Conservation (phyloP, 2,888 invertebrate species). For the Flexamia atlantica region DNA sequence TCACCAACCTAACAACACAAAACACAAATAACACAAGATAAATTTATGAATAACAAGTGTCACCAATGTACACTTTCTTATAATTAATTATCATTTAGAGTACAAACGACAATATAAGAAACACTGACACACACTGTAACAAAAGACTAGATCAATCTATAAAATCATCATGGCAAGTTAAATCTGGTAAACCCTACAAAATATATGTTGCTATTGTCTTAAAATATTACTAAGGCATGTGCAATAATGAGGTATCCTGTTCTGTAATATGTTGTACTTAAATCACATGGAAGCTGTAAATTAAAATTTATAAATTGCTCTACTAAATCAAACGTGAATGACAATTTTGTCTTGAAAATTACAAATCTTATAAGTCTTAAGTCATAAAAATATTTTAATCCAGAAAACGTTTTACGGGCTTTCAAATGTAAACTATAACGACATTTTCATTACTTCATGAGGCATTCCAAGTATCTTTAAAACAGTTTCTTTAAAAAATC, state of each 20-base stretch:
- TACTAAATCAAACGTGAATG: too few species aligned
- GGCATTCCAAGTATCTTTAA: too few species aligned
- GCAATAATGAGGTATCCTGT: conserved; percentile 38
- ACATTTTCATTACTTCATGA: too few species aligned
- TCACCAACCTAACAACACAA: background rate
- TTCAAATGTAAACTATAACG: too few species aligned
- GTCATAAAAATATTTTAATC: too few species aligned
- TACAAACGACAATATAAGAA: conserved; percentile 12
- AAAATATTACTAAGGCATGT: conserved; percentile 55
- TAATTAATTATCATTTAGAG: background rate
- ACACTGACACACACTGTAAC: conserved; percentile 39
- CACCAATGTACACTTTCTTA: background rate
- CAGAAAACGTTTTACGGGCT: too few species aligned
- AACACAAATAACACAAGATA: background rate
- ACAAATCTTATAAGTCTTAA: too few species aligned
- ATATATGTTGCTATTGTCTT: conserved; percentile 47
- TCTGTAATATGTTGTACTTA: conserved; percentile 23
- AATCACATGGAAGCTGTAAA: conserved; percentile 8
- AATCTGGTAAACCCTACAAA: conserved; percentile 41
- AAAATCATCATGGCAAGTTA: conserved; percentile 26
- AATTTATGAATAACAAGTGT: background rate
- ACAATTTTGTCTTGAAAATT: too few species aligned
- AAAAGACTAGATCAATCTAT: conserved; percentile 58
- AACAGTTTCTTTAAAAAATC: too few species aligned
- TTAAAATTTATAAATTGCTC: too few species aligned